Percentiles rank a stretch among this genome's conserved stretches.
These are phyloP conservation scores for Pao palembangensis DNA, from an alignment of 2,113 vertebrate genomes.

Conservation along the genomic window DNA sequence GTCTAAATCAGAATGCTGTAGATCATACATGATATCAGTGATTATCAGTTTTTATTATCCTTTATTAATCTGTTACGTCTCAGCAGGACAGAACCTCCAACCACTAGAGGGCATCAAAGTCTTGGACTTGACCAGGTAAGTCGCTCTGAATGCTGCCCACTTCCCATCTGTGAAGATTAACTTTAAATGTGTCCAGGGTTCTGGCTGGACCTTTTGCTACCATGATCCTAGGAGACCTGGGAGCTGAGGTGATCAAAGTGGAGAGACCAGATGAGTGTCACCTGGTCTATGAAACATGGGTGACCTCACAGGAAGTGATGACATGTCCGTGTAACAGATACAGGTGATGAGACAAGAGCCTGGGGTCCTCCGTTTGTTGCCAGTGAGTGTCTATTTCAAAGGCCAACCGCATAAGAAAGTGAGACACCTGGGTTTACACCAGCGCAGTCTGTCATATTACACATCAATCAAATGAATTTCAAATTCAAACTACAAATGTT, in stretches of 20 bases:
- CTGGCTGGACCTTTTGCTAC: conserved; percentile 94
- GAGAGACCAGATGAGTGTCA: conserved; percentile 81
- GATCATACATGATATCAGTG: neutral
- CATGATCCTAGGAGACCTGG: conserved; percentile 95
- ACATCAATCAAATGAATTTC: too few relatives aligned
- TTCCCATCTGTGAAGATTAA: neutral
- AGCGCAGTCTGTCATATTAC: neutral
- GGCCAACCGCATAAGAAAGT: conserved; percentile 93
- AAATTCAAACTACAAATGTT: too few relatives aligned
- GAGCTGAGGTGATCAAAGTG: conserved; percentile 94
- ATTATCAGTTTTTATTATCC: neutral
- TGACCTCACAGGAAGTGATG: neutral
- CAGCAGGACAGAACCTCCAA: conserved; percentile 59
- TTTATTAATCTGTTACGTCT: neutral
- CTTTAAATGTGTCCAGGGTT: conserved; percentile 72
- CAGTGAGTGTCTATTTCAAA: conserved; percentile 87
- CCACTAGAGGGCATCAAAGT: conserved; percentile 83
- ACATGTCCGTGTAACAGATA: conserved; percentile 64
- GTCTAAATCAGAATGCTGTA: too few relatives aligned
- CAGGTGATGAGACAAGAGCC: conserved; percentile 88
- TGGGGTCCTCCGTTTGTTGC: conserved; percentile 91
- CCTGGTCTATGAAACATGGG: too few relatives aligned
- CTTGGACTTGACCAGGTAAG: conserved; percentile 84
- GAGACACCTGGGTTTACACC: neutral
- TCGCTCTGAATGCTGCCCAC: neutral